These are phyloP conservation scores for Pomacea canaliculata DNA, from an alignment of 2,888 invertebrate species.

Conservation along the genomic window DNA sequence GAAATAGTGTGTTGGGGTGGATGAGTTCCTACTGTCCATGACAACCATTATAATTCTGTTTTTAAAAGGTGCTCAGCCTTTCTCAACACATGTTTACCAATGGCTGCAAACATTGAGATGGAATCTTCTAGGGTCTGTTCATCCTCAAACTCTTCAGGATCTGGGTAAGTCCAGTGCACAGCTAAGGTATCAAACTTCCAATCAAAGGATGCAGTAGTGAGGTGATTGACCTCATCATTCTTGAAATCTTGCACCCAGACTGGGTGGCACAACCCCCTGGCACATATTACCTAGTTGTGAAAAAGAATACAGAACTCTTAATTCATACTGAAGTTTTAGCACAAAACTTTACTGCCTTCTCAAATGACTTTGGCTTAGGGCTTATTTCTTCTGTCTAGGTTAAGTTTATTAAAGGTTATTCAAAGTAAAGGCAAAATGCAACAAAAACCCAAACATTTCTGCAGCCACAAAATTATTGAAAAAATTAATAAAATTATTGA, in stretches of 20 bases:
- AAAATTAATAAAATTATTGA: too few relatives aligned
- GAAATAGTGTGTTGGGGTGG: too few relatives aligned
- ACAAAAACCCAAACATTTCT: too few relatives aligned
- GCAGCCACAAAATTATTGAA: too few relatives aligned
- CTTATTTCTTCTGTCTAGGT: too few relatives aligned
- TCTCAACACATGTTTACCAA: constrained; percentile 47
- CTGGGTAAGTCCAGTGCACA: constrained; percentile 60
- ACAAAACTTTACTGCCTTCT: too few relatives aligned
- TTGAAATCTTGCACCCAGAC: constrained; percentile 51
- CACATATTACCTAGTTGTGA: constrained; percentile 44
- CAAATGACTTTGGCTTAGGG: too few relatives aligned
- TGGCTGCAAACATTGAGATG: constrained; percentile 44
- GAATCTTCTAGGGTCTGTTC: constrained; percentile 36
- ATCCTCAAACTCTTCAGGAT: constrained; percentile 47
- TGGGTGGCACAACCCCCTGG: constrained; percentile 50
- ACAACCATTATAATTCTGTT: neutral
- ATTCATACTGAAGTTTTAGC: too few relatives aligned
- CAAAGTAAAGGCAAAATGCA: too few relatives aligned
- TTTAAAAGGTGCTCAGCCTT: constrained; percentile 33
- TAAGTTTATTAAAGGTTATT: too few relatives aligned
- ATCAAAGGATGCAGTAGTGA: constrained; percentile 41
- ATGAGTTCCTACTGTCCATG: too few relatives aligned
- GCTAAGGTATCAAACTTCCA: constrained; percentile 55
- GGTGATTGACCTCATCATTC: constrained; percentile 43
- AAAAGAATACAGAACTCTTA: too few relatives aligned